phyloP scores from a whole-genome alignment of 30 jellyfish, hydroid and myxozoan genomes.

The Clytia hemisphaerica region DNA sequence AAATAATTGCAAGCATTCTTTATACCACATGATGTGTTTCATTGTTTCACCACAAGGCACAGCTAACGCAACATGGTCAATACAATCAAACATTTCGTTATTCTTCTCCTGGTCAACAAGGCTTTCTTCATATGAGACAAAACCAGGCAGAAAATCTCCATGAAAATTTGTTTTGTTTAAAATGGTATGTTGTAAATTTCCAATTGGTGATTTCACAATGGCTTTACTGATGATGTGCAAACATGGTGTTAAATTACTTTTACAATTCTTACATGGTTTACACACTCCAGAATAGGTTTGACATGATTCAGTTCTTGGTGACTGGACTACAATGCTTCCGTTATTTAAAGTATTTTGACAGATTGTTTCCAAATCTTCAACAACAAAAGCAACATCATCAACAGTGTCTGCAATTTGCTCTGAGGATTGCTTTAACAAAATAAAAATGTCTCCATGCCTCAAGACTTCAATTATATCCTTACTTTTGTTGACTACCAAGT shows the following conservation, averaged over 20 bases:
- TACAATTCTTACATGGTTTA: no score
- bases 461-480: constrained; percentile 31
- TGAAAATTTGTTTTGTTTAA: constrained; percentile 32
- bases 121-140: background rate
- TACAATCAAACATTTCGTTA: background rate
- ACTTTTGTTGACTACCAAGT: constrained; percentile 3
- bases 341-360: constrained; percentile 23
- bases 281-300: no score
- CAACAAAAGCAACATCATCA: constrained; percentile 69
- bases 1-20: constrained; percentile 25
- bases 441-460: constrained; percentile 25
- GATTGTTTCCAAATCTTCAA: constrained; percentile 16
- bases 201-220: constrained; percentile 65
- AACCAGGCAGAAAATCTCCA: constrained; percentile 68
- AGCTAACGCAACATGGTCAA: constrained; percentile 79
- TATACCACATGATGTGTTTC: constrained; percentile 61
- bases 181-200: constrained; percentile 57
- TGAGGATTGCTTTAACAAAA: constrained; percentile 42
- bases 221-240: constrained; percentile 36
- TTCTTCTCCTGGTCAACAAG: background rate
- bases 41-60: constrained; percentile 50
- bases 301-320: background rate
- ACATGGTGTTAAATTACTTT: background rate
- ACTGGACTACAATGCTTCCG: constrained; percentile 5
- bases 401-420: constrained; percentile 35